These are phyloP conservation scores for Girardinichthys multiradiatus DNA, from an alignment of 2,113 vertebrate genomes.

Conservation along the genomic window DNA sequence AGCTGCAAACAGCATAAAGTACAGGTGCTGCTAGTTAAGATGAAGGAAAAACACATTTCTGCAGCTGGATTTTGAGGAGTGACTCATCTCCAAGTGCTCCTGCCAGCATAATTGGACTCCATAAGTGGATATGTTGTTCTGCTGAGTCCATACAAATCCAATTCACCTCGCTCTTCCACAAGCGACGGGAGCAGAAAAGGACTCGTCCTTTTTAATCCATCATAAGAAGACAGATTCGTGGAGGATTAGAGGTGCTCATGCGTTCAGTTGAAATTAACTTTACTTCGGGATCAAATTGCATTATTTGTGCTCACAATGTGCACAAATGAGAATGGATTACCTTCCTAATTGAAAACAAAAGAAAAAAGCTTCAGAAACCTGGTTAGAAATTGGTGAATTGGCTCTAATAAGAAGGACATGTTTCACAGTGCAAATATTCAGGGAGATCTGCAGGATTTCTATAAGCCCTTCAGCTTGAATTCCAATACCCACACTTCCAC, in stretches of 20 bases:
- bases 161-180: conserved; percentile 57
- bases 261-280: conserved; percentile 14
- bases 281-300: background rate
- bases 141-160: conserved; percentile 68
- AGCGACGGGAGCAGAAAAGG: conserved; percentile 70
- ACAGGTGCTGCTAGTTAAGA: conserved; percentile 20
- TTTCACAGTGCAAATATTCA: conserved; percentile 6
- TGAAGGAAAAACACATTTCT: conserved; percentile 27
- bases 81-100: conserved; percentile 48
- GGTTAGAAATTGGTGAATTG: background rate
- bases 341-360: background rate
- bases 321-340: background rate
- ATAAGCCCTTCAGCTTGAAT: conserved; percentile 38
- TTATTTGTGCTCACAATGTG: background rate
- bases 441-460: conserved; percentile 28
- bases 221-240: conserved; percentile 34
- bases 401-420: too few species aligned
- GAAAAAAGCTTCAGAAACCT: background rate
- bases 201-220: conserved; percentile 71
- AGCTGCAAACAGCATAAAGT: conserved; percentile 19
- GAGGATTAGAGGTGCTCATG: conserved; percentile 4
- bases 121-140: conserved; percentile 67
- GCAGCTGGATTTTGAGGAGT: conserved; percentile 32
- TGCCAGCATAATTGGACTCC: conserved; percentile 69
- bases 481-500: conserved; percentile 20